phyloP scores from a whole-genome alignment of 2,113 vertebrate genomes.

The Neotragus pygmaeus region DNA sequence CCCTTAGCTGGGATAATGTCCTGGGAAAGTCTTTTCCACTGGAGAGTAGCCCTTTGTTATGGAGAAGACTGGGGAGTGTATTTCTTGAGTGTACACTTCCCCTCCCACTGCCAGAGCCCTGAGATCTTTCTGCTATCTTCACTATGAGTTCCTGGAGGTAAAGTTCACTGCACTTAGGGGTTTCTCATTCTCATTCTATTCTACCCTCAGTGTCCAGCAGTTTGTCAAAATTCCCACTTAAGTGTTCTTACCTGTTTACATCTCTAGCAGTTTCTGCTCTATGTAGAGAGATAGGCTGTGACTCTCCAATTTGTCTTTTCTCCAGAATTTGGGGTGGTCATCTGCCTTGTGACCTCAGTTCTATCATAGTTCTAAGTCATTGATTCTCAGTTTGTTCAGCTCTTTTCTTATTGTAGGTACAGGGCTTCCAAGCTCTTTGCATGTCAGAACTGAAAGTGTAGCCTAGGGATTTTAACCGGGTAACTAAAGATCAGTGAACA shows the following conservation, averaged over 20 bases:
- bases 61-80: neutral
- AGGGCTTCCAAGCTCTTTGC: neutral
- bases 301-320: neutral
- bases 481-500: neutral
- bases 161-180: neutral
- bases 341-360: neutral
- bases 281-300: neutral
- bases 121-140: neutral
- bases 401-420: neutral
- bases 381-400: conserved; percentile 4
- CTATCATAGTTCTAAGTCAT: neutral
- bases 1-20: neutral
- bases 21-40: neutral
- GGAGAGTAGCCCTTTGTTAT: neutral
- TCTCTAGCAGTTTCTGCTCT: neutral
- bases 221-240: neutral
- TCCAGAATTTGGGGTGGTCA: neutral
- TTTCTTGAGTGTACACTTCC: neutral
- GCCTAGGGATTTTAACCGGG: neutral
- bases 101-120: neutral
- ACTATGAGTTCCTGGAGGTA: neutral
- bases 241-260: neutral
- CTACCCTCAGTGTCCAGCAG: neutral
- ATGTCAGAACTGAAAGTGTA: neutral
- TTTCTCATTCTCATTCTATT: neutral